Percentiles rank a stretch among this genome's conserved stretches.
Evolutionary conservation across 1,140 invertebrate species (phyloP).

Genomic region (Pseudomyrmex dendroicus): DNA sequence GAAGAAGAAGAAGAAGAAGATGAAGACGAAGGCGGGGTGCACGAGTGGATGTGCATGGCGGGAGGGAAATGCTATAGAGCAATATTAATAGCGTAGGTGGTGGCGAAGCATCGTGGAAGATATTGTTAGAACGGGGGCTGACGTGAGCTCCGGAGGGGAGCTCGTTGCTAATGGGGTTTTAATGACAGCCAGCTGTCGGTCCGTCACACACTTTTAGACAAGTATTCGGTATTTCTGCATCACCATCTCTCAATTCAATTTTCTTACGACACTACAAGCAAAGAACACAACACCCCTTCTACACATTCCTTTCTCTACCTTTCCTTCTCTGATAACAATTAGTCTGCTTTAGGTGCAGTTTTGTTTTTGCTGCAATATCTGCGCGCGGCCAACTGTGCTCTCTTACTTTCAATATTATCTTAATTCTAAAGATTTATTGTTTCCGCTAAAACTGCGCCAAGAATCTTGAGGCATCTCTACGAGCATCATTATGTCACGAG

Average conservation of each 20-base stretch:
- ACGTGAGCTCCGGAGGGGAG: conserved; percentile 74
- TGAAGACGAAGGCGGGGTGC: not conserved
- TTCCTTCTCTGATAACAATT: no score
- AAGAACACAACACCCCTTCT: conserved; percentile 15
- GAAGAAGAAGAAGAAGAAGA: not conserved
- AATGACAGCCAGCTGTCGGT: conserved; percentile 86
- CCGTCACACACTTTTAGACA: conserved; percentile 82
- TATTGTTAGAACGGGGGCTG: conserved; percentile 83
- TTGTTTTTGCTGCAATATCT: no score
- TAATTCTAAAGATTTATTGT: not conserved
- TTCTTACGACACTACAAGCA: conserved; percentile 33
- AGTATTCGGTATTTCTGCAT: conserved; percentile 77
- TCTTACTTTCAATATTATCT: not conserved
- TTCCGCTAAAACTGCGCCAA: conserved; percentile 1
- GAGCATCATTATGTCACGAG: not conserved
- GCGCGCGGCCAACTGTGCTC: no score
- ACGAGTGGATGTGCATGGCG: conserved; percentile 45
- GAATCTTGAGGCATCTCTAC: conserved; percentile 7
- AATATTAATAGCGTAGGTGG: conserved; percentile 84
- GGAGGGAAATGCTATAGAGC: conserved; percentile 65
- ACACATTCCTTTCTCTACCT: not conserved
- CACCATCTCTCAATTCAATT: conserved; percentile 73
- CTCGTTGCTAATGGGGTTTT: conserved; percentile 85
- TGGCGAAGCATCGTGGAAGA: conserved; percentile 77
- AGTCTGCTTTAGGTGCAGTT: no score